These are phyloP conservation scores for Hypocryptadius cinnamomeus DNA, from an alignment of 2,113 vertebrate species.

Conservation along the genomic window DNA sequence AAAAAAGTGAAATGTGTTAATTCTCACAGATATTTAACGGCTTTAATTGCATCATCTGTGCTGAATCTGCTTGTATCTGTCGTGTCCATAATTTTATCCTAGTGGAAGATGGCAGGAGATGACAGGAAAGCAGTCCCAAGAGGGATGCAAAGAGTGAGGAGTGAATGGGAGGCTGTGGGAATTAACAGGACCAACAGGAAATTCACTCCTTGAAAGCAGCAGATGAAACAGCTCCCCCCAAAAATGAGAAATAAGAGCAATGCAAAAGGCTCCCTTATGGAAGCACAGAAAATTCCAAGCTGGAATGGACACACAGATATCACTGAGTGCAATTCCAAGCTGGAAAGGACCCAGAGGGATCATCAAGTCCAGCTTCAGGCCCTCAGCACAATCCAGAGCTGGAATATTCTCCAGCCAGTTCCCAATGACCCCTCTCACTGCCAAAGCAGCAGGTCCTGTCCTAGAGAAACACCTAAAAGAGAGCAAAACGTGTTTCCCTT, in stretches of 20 bases:
- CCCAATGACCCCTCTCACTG: not conserved
- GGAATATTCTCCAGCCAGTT: not conserved
- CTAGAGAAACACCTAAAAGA: not conserved
- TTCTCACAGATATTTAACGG: not conserved
- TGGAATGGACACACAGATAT: not conserved
- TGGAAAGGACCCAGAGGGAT: not conserved
- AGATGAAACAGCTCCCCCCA: not conserved
- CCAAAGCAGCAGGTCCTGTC: not conserved
- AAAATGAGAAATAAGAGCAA: not conserved
- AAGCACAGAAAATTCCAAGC: not conserved
- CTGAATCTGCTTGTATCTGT: not conserved
- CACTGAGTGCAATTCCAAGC: accelerated
- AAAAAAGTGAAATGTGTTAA: not conserved
- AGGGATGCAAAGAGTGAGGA: not conserved
- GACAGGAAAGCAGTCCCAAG: not conserved
- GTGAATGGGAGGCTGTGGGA: not conserved
- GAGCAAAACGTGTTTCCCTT: not conserved
- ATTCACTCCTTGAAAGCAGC: not conserved
- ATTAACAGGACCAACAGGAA: not conserved
- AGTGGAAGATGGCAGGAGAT: not conserved
- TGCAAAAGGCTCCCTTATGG: not conserved
- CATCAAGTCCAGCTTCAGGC: not conserved
- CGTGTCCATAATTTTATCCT: not conserved
- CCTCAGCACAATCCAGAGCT: not conserved
- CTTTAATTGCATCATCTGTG: not conserved